Evolutionary conservation across 2,113 vertebrate species (phyloP).

Genomic region (Tiliqua scincoides): DNA sequence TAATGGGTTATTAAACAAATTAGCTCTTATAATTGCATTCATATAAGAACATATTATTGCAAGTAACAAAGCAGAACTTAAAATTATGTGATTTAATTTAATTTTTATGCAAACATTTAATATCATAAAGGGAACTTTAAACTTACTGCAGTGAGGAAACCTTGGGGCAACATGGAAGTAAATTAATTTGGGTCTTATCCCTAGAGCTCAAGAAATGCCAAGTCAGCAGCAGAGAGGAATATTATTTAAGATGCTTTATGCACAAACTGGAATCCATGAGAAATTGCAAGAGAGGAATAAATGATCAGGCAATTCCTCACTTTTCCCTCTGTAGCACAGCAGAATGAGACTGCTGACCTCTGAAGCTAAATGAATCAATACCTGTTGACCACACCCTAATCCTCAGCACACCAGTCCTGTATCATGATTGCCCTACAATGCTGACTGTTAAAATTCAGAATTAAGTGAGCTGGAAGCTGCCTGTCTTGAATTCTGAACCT

Average conservation of each 20-base stretch:
- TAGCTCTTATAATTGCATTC: background rate
- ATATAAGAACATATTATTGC: background rate
- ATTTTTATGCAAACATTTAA: background rate
- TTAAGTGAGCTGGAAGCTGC: background rate
- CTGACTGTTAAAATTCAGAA: background rate
- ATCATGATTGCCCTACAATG: background rate
- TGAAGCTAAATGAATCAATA: too few species aligned
- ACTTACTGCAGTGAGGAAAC: background rate
- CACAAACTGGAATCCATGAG: background rate
- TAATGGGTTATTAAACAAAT: background rate
- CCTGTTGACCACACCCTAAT: background rate
- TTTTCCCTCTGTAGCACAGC: background rate
- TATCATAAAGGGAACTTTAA: background rate
- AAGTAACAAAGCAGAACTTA: background rate
- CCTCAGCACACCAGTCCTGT: background rate
- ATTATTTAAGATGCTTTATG: background rate
- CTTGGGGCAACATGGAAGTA: background rate
- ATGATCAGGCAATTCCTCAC: background rate
- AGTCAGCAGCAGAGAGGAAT: background rate
- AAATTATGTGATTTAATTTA: background rate
- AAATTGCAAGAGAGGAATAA: background rate
- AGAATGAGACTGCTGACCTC: background rate
- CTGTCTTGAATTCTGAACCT: too few species aligned
- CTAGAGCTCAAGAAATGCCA: background rate
- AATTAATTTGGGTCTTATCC: background rate